Evolutionary conservation across 2,888 invertebrate genomes (phyloP).

Genomic region (Caenorhabditis drosophilae): DNA sequence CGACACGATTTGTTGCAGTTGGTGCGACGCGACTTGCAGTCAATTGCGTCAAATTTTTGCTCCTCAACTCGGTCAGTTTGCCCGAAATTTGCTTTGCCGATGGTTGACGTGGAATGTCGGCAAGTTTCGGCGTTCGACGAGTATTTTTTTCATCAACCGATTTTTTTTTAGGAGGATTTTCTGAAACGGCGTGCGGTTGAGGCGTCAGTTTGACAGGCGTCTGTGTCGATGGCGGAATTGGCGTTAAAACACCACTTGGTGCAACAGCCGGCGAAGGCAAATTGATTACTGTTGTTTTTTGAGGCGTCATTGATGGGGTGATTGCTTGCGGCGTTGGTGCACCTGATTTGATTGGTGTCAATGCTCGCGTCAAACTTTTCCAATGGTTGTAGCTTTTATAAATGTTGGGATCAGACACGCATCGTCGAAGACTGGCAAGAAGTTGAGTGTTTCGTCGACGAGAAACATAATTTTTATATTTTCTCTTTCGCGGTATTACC

Average conservation of each 20-base stretch:
- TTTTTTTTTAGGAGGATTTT: conserved; percentile 12
- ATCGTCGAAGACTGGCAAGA: conserved; percentile 56
- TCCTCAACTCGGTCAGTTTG: conserved; percentile 47
- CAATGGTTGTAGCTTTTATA: conserved; percentile 65
- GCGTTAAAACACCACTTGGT: conserved; percentile 20
- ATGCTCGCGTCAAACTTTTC: conserved; percentile 49
- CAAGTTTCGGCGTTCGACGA: not conserved
- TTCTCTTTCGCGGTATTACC: conserved; percentile 64
- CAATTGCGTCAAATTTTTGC: conserved; percentile 15
- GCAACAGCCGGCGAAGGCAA: too few relatives aligned
- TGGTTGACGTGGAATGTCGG: too few relatives aligned
- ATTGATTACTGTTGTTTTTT: too few relatives aligned
- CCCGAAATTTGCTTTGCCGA: conserved; percentile 41
- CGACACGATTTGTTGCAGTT: conserved; percentile 4
- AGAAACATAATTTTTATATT: conserved; percentile 67
- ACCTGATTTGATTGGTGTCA: conserved; percentile 32
- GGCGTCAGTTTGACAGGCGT: conserved; percentile 31
- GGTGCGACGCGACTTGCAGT: conserved; percentile 31
- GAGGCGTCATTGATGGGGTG: conserved; percentile 16
- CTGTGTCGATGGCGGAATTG: conserved; percentile 24
- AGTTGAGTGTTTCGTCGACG: conserved; percentile 61
- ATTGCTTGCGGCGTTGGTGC: conserved; percentile 24
- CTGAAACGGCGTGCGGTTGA: conserved; percentile 23
- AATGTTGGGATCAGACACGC: conserved; percentile 62
- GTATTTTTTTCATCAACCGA: not conserved